phyloP scores from a whole-genome alignment of 1,140 invertebrate genomes.

The Carcinoscorpius rotundicauda region DNA sequence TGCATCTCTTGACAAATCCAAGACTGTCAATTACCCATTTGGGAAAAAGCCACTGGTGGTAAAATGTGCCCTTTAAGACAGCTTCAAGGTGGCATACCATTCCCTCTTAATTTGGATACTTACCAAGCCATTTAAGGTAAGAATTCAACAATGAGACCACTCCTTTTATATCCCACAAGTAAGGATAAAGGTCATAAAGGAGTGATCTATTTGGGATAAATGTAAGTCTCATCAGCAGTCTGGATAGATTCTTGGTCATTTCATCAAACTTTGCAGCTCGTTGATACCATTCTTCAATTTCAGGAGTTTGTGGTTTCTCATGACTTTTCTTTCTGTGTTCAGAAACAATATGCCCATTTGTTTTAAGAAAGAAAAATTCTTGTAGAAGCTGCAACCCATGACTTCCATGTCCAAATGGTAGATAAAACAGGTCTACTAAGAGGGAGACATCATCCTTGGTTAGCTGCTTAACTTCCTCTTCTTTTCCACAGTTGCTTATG shows the following conservation, averaged over 20 bases:
- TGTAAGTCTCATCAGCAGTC: constrained; percentile 57
- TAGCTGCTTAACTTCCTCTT: constrained; percentile 37
- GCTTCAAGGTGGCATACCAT: too few relatives aligned
- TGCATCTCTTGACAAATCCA: too few relatives aligned
- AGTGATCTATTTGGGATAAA: constrained; percentile 72
- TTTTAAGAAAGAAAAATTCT: constrained; percentile 91
- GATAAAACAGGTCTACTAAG: constrained; percentile 88
- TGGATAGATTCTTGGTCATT: constrained; percentile 54
- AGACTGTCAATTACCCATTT: too few relatives aligned
- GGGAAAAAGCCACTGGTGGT: too few relatives aligned
- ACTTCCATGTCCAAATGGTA: constrained; percentile 91
- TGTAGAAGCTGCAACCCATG: constrained; percentile 72
- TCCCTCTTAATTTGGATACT: constrained; percentile 12
- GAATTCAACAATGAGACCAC: constrained; percentile 80
- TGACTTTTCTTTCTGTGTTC: too few relatives aligned
- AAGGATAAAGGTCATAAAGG: constrained; percentile 80
- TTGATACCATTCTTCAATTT: constrained; percentile 65
- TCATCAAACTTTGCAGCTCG: constrained; percentile 63
- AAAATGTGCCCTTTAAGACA: too few relatives aligned
- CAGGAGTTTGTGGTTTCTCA: too few relatives aligned
- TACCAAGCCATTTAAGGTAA: constrained; percentile 89
- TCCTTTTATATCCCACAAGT: constrained; percentile 87
- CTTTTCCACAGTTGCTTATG: background rate
- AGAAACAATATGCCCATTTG: constrained; percentile 50
- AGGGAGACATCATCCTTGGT: constrained; percentile 68